Evolutionary conservation across 1,140 invertebrate genomes (phyloP).

Genomic region (Leptonema lineaticorne): DNA sequence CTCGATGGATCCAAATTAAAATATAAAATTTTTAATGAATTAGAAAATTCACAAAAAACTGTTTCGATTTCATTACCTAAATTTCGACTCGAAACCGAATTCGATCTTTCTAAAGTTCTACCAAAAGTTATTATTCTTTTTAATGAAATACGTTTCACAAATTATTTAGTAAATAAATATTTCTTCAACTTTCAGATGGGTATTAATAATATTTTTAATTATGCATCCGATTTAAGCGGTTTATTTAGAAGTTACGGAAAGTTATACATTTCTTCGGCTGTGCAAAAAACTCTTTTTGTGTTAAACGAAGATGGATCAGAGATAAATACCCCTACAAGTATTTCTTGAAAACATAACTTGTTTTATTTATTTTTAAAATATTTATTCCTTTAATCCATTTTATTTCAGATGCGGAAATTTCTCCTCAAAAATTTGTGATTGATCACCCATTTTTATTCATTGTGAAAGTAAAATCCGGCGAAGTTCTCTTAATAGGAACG

Average conservation of each 20-base stretch:
- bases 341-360: constrained; percentile 73
- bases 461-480: neutral
- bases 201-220: constrained; percentile 57
- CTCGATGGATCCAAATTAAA: constrained; percentile 42
- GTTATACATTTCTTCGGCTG: constrained; percentile 55
- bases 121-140: constrained; percentile 2
- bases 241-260: constrained; percentile 58
- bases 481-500: constrained; percentile 27
- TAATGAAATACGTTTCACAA: constrained; percentile 29
- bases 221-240: constrained; percentile 62
- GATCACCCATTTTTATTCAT: neutral
- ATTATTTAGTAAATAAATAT: constrained; percentile 50
- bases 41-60: constrained; percentile 41
- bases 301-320: constrained; percentile 76
- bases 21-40: constrained; percentile 9
- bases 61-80: constrained; percentile 61
- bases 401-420: neutral
- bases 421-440: neutral
- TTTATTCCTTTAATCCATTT: neutral
- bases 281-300: constrained; percentile 73
- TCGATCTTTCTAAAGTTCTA: constrained; percentile 52
- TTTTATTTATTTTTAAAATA: constrained; percentile 55
- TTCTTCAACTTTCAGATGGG: constrained; percentile 49
- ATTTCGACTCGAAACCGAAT: constrained; percentile 60
- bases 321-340: constrained; percentile 69